phyloP scores from a whole-genome alignment of 2,113 vertebrate species.

The Aptenodytes forsteri region DNA sequence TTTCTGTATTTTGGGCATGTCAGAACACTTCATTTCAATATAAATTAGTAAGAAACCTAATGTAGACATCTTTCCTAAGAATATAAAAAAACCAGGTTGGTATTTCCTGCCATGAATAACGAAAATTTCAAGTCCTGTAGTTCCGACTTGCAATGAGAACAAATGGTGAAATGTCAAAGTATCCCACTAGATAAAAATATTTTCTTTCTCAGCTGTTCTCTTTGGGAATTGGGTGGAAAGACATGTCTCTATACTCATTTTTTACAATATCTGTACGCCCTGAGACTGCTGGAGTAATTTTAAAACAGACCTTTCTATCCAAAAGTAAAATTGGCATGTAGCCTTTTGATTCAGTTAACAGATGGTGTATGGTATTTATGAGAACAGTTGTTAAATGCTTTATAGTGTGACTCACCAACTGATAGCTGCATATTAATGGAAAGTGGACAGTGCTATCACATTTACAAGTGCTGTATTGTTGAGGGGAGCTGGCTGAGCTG shows the following conservation, averaged over 20 bases:
- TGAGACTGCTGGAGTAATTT: neutral
- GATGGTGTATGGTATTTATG: constrained; percentile 59
- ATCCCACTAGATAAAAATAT: neutral
- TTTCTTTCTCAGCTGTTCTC: neutral
- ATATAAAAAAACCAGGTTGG: neutral
- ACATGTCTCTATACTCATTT: neutral
- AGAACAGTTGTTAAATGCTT: constrained; percentile 47
- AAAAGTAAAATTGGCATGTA: neutral
- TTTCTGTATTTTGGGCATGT: neutral
- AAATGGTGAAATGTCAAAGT: neutral
- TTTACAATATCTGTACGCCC: neutral
- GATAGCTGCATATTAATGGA: constrained; percentile 37
- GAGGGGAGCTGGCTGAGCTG: neutral
- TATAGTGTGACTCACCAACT: constrained; percentile 49
- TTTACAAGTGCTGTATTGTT: constrained; percentile 15
- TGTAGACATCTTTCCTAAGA: neutral
- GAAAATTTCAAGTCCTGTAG: neutral
- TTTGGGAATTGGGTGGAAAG: neutral
- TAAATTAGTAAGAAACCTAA: neutral
- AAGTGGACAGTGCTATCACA: neutral
- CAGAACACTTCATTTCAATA: neutral
- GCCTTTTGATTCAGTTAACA: constrained; percentile 50
- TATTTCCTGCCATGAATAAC: neutral
- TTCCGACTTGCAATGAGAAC: neutral
- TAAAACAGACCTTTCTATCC: constrained; percentile 6